phyloP scores from a whole-genome alignment of 1,140 invertebrate genomes.

The Zaprionus camerounensis region DNA sequence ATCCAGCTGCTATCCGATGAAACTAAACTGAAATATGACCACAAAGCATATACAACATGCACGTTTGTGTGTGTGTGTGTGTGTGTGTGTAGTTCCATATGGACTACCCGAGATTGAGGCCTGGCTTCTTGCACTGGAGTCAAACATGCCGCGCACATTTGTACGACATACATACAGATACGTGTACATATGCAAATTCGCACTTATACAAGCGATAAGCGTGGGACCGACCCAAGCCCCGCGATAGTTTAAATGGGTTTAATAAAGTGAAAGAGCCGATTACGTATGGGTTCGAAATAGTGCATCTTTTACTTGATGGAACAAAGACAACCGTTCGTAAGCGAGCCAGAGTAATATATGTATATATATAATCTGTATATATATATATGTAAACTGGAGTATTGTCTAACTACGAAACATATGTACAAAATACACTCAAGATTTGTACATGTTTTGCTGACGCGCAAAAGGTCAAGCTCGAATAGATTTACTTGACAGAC shows the following conservation, averaged over 20 bases:
- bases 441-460: not conserved
- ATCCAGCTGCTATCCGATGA: not conserved
- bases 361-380: not conserved
- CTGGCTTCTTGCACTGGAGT: not conserved
- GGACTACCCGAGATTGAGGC: not conserved
- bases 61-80: not conserved
- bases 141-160: not conserved
- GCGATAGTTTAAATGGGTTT: not conserved
- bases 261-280: conserved; percentile 2
- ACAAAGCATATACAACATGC: not conserved
- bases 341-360: not conserved
- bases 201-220: conserved; percentile 2
- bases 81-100: not conserved
- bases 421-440: not conserved
- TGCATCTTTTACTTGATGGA: not conserved
- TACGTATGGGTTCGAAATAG: not conserved
- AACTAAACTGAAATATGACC: not conserved
- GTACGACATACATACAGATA: not conserved
- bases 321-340: not conserved
- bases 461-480: not conserved
- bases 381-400: not conserved
- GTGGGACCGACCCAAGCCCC: not conserved
- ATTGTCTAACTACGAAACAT: not conserved
- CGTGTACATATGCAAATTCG: not conserved
- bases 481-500: not conserved